Conservation (phyloP, 2,797 vertebrate species). For the Uromys caudimaculatus region DNA sequence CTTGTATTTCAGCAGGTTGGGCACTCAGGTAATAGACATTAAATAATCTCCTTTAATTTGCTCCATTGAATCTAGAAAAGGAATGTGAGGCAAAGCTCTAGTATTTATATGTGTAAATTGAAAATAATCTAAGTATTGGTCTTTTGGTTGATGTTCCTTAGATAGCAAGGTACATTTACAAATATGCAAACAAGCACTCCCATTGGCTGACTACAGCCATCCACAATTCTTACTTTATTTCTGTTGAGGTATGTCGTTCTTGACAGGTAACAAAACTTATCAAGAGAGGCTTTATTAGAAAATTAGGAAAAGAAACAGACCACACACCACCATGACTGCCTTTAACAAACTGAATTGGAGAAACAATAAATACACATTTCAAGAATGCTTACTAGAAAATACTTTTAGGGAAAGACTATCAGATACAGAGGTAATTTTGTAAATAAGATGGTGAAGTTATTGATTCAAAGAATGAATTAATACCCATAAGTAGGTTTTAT, state of each 20-base stretch:
- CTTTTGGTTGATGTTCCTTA: background rate
- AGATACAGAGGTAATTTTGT: constrained; percentile 26
- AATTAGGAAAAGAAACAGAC: constrained; percentile 46
- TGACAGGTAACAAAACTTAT: background rate
- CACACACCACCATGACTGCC: background rate
- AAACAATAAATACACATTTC: constrained; percentile 3
- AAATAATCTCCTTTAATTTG: constrained; percentile 44
- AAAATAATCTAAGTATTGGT: background rate
- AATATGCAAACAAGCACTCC: background rate
- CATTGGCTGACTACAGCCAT: background rate
- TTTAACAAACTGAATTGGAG: background rate
- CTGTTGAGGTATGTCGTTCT: background rate
- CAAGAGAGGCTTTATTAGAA: constrained; percentile 41
- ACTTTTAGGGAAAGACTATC: background rate
- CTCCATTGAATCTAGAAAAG: background rate
- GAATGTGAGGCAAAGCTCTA: background rate
- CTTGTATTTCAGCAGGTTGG: background rate
- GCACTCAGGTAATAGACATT: background rate
- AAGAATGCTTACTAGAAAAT: background rate
- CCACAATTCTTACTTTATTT: background rate
- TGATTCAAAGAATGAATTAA: constrained; percentile 21
- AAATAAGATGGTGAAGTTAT: background rate
- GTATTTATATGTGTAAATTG: background rate
- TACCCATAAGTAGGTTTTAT: background rate
- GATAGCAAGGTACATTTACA: background rate